Base-by-base conservation (phyloP, 2,797 vertebrate species). In the Acipenser transmontanus region DNA sequence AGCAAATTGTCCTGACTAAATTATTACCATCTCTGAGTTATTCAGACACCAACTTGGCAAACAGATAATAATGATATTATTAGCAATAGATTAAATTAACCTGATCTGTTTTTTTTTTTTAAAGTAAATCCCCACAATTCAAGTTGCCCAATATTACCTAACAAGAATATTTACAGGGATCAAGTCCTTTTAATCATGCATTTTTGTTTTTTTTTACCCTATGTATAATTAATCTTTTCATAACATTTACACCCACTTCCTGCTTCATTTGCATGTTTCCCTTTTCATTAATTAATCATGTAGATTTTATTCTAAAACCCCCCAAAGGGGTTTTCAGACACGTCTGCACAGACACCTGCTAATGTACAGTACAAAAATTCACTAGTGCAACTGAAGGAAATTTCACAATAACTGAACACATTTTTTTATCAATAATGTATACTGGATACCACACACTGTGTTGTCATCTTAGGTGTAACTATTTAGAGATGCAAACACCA, bases 251-350 rank as follows among this genome's bases (percentile, higher is more conserved):
- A 13, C 62, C 66, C 7, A 20, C 59, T 67, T 66, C 47, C 59
- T 62, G 3, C 49, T 54, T 52, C 20, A 57, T 66, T 62, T 68
- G 63, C 7, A 14, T 49, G 48, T 56, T 60, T 68, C 14, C 13
- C 59, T 8, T 62, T 68, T 64, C 49, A 70, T 65, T 11, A 60
- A 64, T 65, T 68, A 71, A 61, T 64, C 63, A 71, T 62, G 60
- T 48, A 20, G 56, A 61, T 50, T 7, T 64, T 54, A 12, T 71
- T 61, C 50, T 64, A 50, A 14, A 59, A 52, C 51, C 10, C 54
- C 20, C 60, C 62, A 57, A 49, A 11, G 47, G 17, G 13, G 54
- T 12, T 49, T 8, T n/a, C 63, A 4, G 49, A 65, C 47, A 13
- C 61, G 61, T 50, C 48, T 54, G 50, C 47, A 66, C 50, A 68